These are phyloP conservation scores for Gymnothorax javanicus DNA, from an alignment of 2,797 vertebrate species.

Conservation along the genomic window DNA sequence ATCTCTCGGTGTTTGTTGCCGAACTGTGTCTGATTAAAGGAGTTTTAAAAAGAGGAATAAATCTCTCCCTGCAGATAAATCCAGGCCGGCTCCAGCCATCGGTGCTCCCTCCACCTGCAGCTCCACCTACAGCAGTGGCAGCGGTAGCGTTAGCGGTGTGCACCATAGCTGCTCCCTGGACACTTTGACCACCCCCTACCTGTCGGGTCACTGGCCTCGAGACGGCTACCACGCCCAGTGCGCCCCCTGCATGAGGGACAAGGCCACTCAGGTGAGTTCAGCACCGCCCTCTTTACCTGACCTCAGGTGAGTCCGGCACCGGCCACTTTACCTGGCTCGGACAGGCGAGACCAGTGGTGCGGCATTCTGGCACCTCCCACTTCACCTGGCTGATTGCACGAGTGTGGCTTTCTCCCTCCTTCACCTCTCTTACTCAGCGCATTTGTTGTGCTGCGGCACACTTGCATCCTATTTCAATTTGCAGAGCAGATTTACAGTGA, in stretches of 20 bases:
- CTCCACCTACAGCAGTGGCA: constrained; percentile 68
- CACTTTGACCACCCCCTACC: constrained; percentile 83
- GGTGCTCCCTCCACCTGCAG: constrained; percentile 63
- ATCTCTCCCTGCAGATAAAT: constrained; percentile 62
- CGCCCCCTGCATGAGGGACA: constrained; percentile 94
- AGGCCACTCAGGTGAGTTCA: constrained; percentile 90
- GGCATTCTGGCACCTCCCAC: neutral
- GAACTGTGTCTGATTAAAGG: no score
- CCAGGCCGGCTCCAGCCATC: constrained; percentile 66
- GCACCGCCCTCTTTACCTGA: neutral
- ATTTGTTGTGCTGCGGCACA: no score
- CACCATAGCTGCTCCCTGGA: constrained; percentile 87
- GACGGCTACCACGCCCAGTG: constrained; percentile 84
- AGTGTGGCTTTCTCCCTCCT: no score
- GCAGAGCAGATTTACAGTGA: no score
- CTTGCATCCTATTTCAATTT: no score
- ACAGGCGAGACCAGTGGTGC: neutral
- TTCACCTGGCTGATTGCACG: no score
- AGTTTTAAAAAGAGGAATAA: no score
- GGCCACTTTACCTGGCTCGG: neutral
- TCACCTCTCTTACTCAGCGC: no score
- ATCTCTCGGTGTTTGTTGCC: no score
- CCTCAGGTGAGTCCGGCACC: no score
- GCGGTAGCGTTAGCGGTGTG: constrained; percentile 42
- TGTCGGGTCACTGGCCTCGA: constrained; percentile 93